Base-by-base conservation (phyloP, 2,888 invertebrate genomes). In the Carabus problematicus region DNA sequence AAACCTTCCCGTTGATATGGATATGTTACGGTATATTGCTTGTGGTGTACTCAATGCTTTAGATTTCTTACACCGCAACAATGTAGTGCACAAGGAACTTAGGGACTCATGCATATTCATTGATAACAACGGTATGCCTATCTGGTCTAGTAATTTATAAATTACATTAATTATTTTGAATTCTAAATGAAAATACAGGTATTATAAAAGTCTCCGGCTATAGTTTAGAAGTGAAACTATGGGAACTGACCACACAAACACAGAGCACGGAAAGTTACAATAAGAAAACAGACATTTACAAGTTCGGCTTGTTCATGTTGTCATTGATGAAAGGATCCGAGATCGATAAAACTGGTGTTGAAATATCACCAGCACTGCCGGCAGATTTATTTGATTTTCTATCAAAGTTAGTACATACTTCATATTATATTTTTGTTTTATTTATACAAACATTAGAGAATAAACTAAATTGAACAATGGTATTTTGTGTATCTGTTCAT, bases 11-110 rank as follows among this genome's bases (percentile, higher is more conserved):
- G 77, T 87, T 14, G 85, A 86, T 54, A 77, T 84, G 7, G 85
- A 85, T 68, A 79, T 89, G 64, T 76, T 93, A 7, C 85, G 90
- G 41, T 85, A 87, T 77, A 86, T 94, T 41, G 90, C 91, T 0
- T 83, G 84, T 58, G 93, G 92, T 40, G 86, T 95, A 39, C 83
- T 95, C 3, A 86, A 88, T 63, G 94, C 91, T 11, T 81, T 96
- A 41, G 87, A 88, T 45, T 94, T 89, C 78, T 83, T 97, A 67
- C 96, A 97, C 78, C 86, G 89, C 74, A 91, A 90, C 72, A 91
- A 92, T 72, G 89, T 95, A 1, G 88, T 94, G 12, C 95, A 97
- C 79, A 90, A 91, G 76, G 91, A 93, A 80, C 82, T 97, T n/a
- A 83, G 90, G 70, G 89, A 89, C 75, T 88, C 89, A 16, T 91